phyloP scores from a whole-genome alignment of 2,113 vertebrate species.

The Lipophrys pholis region DNA sequence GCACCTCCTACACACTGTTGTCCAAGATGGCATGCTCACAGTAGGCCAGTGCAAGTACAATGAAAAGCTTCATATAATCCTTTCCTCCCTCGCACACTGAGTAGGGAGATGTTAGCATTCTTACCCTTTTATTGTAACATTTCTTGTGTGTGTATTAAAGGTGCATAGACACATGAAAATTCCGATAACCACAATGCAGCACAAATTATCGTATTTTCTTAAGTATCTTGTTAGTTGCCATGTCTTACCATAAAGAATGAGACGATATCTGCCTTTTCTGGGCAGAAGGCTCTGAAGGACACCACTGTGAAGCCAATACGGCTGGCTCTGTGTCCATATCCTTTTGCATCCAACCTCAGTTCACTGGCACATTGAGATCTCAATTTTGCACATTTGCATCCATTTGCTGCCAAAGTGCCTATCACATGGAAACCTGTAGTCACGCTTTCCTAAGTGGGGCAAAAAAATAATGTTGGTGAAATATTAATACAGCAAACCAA shows the following conservation, averaged over 20 bases:
- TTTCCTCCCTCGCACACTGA: not conserved
- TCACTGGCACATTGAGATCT: constrained; percentile 41
- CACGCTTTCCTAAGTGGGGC: constrained; percentile 8
- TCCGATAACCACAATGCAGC: constrained; percentile 38
- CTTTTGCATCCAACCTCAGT: constrained; percentile 40
- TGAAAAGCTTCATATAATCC: constrained; percentile 17
- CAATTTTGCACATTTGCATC: constrained; percentile 49
- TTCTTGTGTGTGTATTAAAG: too few species aligned
- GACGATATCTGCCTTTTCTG: constrained; percentile 41
- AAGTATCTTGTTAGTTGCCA: constrained; percentile 52
- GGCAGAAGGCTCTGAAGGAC: constrained; percentile 17
- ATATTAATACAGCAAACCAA: constrained; percentile 36
- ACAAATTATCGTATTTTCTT: constrained; percentile 36
- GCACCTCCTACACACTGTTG: constrained; percentile 31
- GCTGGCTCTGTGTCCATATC: constrained; percentile 38
- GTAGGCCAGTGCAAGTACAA: constrained; percentile 27
- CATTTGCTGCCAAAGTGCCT: constrained; percentile 38
- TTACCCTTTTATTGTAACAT: too few species aligned
- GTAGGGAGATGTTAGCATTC: too few species aligned
- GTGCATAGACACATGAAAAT: constrained; percentile 22
- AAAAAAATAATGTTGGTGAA: constrained; percentile 20
- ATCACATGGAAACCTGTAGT: constrained; percentile 24
- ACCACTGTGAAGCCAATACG: constrained; percentile 41
- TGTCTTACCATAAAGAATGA: constrained; percentile 31
- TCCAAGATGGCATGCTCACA: constrained; percentile 36